Percentiles rank a stretch among this genome's conserved stretches.
These are phyloP conservation scores for Hyalella azteca DNA, from an alignment of 2,888 invertebrate species.

Conservation along the genomic window DNA sequence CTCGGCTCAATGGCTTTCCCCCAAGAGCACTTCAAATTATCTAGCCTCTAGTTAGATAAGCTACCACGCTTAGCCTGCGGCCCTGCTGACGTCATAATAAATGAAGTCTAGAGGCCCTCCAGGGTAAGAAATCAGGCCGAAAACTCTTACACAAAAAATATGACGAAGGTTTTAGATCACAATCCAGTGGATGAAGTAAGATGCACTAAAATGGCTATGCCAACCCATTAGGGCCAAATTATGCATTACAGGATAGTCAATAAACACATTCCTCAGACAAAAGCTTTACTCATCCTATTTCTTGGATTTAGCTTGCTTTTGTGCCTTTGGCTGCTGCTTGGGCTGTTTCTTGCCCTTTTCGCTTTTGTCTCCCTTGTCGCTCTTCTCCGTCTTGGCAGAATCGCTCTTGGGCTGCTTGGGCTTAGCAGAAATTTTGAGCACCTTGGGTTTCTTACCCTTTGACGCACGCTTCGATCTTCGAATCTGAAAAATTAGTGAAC, in stretches of 20 bases:
- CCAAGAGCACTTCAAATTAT: too few relatives aligned
- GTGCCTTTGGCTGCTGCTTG: conserved; percentile 1
- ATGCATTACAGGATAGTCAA: background rate
- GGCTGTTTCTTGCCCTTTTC: conserved; percentile 11
- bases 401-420: conserved; percentile 18
- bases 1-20: too few relatives aligned
- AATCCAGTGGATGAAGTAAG: too few relatives aligned
- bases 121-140: too few relatives aligned
- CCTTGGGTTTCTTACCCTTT: conserved; percentile 28
- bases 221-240: background rate
- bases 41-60: too few relatives aligned
- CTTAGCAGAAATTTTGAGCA: conserved; percentile 33
- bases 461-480: conserved; percentile 10
- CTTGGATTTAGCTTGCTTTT: conserved; percentile 5
- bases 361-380: background rate
- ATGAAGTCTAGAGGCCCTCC: too few relatives aligned
- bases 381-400: background rate
- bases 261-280: background rate
- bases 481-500: too few relatives aligned
- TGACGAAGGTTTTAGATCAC: too few relatives aligned
- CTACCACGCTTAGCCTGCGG: too few relatives aligned
- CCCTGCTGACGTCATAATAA: too few relatives aligned
- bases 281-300: background rate
- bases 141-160: too few relatives aligned
- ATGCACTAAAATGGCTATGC: too few relatives aligned